Evolutionary conservation across 2,888 invertebrate species (phyloP).

Genomic region (Lochmaea capreae): DNA sequence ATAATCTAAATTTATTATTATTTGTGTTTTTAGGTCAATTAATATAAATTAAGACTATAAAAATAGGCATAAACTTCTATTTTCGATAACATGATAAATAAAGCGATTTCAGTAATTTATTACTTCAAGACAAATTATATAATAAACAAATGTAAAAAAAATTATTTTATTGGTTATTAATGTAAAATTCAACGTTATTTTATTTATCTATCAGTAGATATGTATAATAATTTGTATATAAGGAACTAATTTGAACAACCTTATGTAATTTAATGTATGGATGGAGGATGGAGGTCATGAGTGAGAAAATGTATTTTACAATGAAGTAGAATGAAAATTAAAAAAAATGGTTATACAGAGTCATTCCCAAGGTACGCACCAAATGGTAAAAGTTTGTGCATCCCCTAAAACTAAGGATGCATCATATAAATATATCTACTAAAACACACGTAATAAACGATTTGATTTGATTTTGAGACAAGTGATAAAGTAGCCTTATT

Average conservation of each 20-base stretch:
- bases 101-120: background rate
- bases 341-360: too few relatives aligned
- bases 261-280: too few relatives aligned
- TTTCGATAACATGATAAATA: background rate
- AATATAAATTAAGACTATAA: background rate
- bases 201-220: background rate
- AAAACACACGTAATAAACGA: too few relatives aligned
- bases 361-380: too few relatives aligned
- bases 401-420: too few relatives aligned
- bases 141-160: background rate
- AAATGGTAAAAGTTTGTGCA: too few relatives aligned
- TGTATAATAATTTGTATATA: constrained; percentile 4
- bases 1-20: background rate
- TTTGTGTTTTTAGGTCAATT: constrained; percentile 11
- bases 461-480: too few relatives aligned
- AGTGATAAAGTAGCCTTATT: too few relatives aligned
- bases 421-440: too few relatives aligned
- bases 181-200: background rate
- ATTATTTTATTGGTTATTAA: background rate
- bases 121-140: background rate
- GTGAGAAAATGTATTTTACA: too few relatives aligned
- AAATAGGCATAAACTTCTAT: constrained; percentile 1
- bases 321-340: too few relatives aligned
- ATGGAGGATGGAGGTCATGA: too few relatives aligned
- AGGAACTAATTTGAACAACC: background rate